These are phyloP conservation scores for Zeugodacus cucurbitae DNA, from an alignment of 1,140 invertebrate species.

Conservation along the genomic window DNA sequence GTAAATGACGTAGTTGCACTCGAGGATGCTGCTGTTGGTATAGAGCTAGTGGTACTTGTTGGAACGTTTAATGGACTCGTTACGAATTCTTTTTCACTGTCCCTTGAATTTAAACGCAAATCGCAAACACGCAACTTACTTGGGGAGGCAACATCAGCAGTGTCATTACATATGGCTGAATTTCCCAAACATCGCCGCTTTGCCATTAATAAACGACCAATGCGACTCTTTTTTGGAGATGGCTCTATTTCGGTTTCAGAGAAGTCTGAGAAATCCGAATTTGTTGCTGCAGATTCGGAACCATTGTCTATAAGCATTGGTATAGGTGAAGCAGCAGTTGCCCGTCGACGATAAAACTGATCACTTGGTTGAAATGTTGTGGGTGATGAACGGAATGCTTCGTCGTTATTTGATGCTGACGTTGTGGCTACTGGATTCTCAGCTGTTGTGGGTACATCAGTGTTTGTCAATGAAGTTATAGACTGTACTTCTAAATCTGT, in stretches of 20 bases:
- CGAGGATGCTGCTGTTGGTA: slow-evolving; percentile 41
- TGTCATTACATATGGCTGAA: slow-evolving; percentile 49
- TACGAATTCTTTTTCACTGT: slow-evolving; percentile 68
- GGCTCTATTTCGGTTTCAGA: slow-evolving; percentile 75
- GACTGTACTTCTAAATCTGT: slow-evolving; percentile 78
- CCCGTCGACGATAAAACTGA: slow-evolving; percentile 59
- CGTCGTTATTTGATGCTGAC: slow-evolving; percentile 47
- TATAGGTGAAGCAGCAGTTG: slow-evolving; percentile 67
- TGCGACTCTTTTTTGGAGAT: slow-evolving; percentile 75
- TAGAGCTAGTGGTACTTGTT: neutral
- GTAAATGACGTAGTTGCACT: neutral
- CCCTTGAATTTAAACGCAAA: slow-evolving; percentile 70
- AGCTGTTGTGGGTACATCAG: slow-evolving; percentile 47
- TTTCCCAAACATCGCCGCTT: slow-evolving; percentile 67
- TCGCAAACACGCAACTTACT: slow-evolving; percentile 73
- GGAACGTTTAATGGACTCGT: slow-evolving; percentile 49
- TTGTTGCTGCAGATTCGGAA: slow-evolving; percentile 66
- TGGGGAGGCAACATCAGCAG: slow-evolving; percentile 70
- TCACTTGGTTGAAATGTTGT: slow-evolving; percentile 61
- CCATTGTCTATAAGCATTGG: slow-evolving; percentile 69
- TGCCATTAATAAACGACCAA: slow-evolving; percentile 67
- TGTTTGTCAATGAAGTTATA: slow-evolving; percentile 72
- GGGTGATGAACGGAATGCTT: slow-evolving; percentile 60
- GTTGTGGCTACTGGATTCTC: slow-evolving; percentile 48
- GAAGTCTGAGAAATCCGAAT: slow-evolving; percentile 70